These are phyloP conservation scores for Meloidogyne exigua DNA, from an alignment of 1,140 invertebrate genomes.

Conservation along the genomic window DNA sequence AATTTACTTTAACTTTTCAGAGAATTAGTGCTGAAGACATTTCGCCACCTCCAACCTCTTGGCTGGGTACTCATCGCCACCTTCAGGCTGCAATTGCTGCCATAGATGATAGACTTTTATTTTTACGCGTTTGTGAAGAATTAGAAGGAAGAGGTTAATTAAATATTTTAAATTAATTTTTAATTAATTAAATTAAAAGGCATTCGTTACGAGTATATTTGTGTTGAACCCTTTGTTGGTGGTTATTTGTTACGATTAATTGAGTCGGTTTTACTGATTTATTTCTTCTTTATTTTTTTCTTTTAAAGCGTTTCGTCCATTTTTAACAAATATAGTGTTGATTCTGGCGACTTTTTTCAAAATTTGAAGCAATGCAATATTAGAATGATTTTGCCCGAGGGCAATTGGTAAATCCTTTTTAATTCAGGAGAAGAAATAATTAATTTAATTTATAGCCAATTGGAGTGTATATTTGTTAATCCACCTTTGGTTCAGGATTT, in stretches of 20 bases:
- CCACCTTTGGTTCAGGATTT: conserved; percentile 31
- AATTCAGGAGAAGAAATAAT: too few relatives aligned
- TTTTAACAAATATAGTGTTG: neutral
- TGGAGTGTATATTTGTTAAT: conserved; percentile 38
- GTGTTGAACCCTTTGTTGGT: conserved; percentile 21
- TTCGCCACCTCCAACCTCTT: neutral
- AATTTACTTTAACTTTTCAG: neutral
- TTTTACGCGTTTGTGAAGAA: conserved; percentile 34
- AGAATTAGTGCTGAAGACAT: neutral
- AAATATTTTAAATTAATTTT: neutral
- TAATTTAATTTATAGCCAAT: conserved; percentile 12
- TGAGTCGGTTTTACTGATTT: conserved; percentile 10
- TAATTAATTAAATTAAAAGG: too few relatives aligned
- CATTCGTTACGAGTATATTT: conserved; percentile 29
- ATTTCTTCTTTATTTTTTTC: neutral
- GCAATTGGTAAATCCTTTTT: neutral
- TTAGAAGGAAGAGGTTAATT: conserved; percentile 21
- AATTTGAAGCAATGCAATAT: conserved; percentile 37
- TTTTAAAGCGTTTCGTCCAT: conserved; percentile 29
- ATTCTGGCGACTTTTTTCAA: conserved; percentile 34
- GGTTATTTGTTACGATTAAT: conserved; percentile 30
- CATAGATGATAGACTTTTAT: conserved; percentile 32
- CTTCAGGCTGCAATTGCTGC: conserved; percentile 37
- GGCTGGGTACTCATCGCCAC: conserved; percentile 29
- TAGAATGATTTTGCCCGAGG: conserved; percentile 27